A percentile compares a stretch with the other conserved stretches of the same genome.
These are phyloP conservation scores for Pangasianodon gigas DNA, from an alignment of 2,113 vertebrate genomes.

Conservation along the genomic window DNA sequence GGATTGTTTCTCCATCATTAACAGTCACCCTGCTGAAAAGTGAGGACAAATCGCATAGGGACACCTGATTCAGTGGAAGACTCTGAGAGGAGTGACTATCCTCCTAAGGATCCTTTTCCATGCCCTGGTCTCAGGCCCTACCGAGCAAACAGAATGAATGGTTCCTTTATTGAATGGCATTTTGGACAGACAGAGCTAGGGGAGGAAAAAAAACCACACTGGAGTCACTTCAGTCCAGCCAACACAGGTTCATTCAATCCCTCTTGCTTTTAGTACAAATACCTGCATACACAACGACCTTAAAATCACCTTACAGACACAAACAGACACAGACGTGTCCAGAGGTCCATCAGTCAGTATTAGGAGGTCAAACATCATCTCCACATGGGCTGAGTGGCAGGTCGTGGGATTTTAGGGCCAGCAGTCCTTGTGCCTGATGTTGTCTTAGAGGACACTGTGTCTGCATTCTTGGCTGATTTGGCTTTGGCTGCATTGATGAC, in stretches of 20 bases:
- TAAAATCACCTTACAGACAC: constrained; percentile 11
- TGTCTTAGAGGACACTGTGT: constrained; percentile 60
- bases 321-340: constrained; percentile 25
- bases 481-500: constrained; percentile 69
- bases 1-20: constrained; percentile 13
- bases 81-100: constrained; percentile 15
- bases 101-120: constrained; percentile 20
- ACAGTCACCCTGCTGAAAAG: constrained; percentile 39
- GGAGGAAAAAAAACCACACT: not conserved
- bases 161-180: constrained; percentile 41
- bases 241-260: constrained; percentile 13
- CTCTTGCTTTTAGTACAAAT: constrained; percentile 13
- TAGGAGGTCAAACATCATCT: constrained; percentile 59
- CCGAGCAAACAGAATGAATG: constrained; percentile 26
- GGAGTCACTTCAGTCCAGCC: constrained; percentile 23
- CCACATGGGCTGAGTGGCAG: constrained; percentile 70
- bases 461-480: constrained; percentile 67
- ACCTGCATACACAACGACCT: not conserved
- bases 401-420: constrained; percentile 67
- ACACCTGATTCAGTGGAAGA: constrained; percentile 36
- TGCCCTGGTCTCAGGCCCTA: constrained; percentile 29
- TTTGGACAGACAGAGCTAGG: constrained; percentile 31
- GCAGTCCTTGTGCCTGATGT: constrained; percentile 62
- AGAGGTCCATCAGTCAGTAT: not conserved
- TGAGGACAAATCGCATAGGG: not conserved